Percentiles rank a stretch among this genome's conserved stretches.
phyloP scores from a whole-genome alignment of 1,140 invertebrate species.

The Drosophila bocki region DNA sequence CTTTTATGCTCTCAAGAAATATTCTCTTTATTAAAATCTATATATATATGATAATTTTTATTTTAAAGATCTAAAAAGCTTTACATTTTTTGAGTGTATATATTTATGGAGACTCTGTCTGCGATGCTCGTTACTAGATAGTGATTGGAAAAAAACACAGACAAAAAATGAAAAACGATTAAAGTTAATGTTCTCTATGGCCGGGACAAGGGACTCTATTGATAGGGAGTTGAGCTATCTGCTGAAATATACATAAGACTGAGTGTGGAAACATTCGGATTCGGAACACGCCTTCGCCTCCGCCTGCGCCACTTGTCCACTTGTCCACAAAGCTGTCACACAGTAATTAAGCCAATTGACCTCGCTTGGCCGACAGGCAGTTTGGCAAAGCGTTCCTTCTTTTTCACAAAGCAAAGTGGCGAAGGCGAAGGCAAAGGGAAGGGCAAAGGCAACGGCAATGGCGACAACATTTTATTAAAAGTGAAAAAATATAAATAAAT shows the following conservation, averaged over 20 bases:
- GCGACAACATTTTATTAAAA: conserved; percentile 68
- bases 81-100: conserved; percentile 1
- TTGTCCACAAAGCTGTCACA: conserved; percentile 59
- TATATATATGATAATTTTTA: neutral
- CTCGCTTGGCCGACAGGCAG: conserved; percentile 54
- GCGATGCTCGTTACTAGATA: conserved; percentile 46
- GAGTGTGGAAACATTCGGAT: conserved; percentile 30
- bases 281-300: conserved; percentile 6
- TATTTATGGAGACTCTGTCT: conserved; percentile 8
- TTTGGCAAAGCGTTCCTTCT: conserved; percentile 54
- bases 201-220: conserved; percentile 47
- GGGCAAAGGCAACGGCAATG: conserved; percentile 8
- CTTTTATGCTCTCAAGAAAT: neutral
- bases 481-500: conserved; percentile 71
- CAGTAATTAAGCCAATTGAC: conserved; percentile 84
- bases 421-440: conserved; percentile 15
- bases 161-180: conserved; percentile 46
- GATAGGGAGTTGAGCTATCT: conserved; percentile 43
- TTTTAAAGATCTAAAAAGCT: neutral
- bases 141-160: conserved; percentile 32
- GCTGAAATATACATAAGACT: conserved; percentile 30
- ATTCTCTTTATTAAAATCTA: neutral
- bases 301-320: conserved; percentile 16
- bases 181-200: conserved; percentile 33
- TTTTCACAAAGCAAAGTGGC: conserved; percentile 28